Evolutionary conservation across 2,888 invertebrate species (phyloP).

Genomic region (Drosophila meridionalis): DNA sequence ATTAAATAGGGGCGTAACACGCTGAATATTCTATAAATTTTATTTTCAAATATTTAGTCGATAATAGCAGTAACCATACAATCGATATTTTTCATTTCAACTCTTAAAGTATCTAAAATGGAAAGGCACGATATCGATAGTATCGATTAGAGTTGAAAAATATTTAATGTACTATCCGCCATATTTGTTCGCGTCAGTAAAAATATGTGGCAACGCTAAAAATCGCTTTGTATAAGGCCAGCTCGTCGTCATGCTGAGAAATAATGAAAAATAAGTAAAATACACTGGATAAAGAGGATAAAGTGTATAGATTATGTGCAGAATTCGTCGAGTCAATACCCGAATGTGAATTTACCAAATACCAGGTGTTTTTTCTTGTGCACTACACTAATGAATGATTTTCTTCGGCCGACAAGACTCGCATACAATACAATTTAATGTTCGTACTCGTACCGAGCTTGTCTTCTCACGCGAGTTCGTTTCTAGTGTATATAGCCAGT

Average conservation of each 20-base stretch:
- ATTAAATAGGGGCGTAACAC: neutral
- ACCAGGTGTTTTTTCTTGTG: slow-evolving; percentile 45
- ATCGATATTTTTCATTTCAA: neutral
- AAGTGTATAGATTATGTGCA: slow-evolving; percentile 69
- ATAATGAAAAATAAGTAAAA: slow-evolving; percentile 80
- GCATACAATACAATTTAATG: slow-evolving; percentile 80
- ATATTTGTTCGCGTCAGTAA: slow-evolving; percentile 71
- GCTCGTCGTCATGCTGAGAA: slow-evolving; percentile 78
- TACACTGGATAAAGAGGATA: slow-evolving; percentile 67
- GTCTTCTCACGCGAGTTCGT: slow-evolving; percentile 78
- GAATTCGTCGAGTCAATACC: slow-evolving; percentile 52
- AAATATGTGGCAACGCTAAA: slow-evolving; percentile 66
- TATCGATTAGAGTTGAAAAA: slow-evolving; percentile 24
- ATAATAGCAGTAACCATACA: neutral
- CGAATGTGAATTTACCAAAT: slow-evolving; percentile 48
- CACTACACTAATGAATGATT: slow-evolving; percentile 68
- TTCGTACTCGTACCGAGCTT: slow-evolving; percentile 77
- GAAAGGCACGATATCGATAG: slow-evolving; percentile 23
- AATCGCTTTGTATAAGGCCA: slow-evolving; percentile 75
- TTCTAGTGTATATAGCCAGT: slow-evolving; percentile 77
- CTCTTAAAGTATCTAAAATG: slow-evolving; percentile 5
- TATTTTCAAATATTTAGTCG: neutral
- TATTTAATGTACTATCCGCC: slow-evolving; percentile 55
- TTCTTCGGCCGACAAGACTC: slow-evolving; percentile 74
- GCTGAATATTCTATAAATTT: neutral